Base-by-base conservation (phyloP, 2,888 invertebrate genomes). In the Pristionchus exspectatus region DNA sequence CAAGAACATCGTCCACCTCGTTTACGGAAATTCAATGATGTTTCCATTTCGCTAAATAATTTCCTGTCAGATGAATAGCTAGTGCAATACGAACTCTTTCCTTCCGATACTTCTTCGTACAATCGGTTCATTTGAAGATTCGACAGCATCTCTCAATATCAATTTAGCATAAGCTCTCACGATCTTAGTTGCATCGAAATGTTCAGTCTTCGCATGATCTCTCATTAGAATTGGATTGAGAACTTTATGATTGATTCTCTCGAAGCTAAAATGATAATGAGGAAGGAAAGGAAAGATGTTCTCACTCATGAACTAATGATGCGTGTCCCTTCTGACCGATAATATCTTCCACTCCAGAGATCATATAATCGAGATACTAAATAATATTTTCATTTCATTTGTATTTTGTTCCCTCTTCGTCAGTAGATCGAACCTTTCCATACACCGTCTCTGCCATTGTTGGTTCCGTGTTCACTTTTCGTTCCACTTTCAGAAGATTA, bases 391-490 rank as follows among this genome's bases (percentile, higher is more conserved):
- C 38, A 38, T 38, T 38, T 38, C 38, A 38, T 66, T 66, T 30
- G n/a, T 38, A n/a, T 59, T 44, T 5, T 24, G 56, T 69, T 54
- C 30, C 9, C 50, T 2, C 9, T 2, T n/a, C 4, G 16, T 33
- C n/a, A 77, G 2, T 27, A 74, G 30, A 74, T 44, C 50, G 33
- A 63, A 98, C 98, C 96, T 98, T 96, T 96, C 98, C 98, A 95
- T 98, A 98, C 94, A 99, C 98, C 94, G 98, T 96, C 95, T 99
- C 98, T 95, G 98, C 98, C 98, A 99, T 98, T 7, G 98, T 97
- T 50, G 97, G 97, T 94, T 98, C 97, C 91, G 97, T 96, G 95
- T 97, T 97, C 94, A 97, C 97, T 5, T 97, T 97, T 89, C 97
- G 97, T 95, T 98, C 98, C 9, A 99, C 98, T 95, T 98, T 98